Percentiles rank a stretch among this genome's conserved stretches.
Conservation (phyloP, 2,797 vertebrate species). For the Sarcophilus harrisii region DNA sequence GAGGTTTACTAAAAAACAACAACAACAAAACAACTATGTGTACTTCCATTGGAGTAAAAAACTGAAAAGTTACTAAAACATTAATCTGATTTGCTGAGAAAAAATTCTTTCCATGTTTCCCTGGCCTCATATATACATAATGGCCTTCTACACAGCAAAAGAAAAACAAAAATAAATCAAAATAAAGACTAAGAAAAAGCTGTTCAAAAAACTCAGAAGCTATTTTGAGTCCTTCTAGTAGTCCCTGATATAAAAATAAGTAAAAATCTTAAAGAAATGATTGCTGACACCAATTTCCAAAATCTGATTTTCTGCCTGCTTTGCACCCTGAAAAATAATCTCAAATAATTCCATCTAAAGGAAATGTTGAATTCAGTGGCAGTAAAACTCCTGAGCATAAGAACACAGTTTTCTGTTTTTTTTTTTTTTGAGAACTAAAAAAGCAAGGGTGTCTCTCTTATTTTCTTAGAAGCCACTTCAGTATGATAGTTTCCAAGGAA, state of each 20-base stretch:
- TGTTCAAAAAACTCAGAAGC: too few relatives aligned
- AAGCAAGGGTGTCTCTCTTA: background rate
- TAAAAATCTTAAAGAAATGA: background rate
- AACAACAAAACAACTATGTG: too few relatives aligned
- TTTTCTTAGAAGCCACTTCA: slow-evolving; percentile 34
- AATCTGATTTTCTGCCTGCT: background rate
- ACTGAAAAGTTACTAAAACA: slow-evolving; percentile 4
- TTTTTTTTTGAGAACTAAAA: slow-evolving; percentile 22
- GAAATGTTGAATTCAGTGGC: background rate
- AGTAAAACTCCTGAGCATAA: slow-evolving; percentile 16
- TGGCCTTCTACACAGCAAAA: background rate
- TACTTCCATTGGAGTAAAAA: background rate
- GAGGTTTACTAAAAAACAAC: background rate
- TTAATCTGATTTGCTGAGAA: slow-evolving; percentile 26
- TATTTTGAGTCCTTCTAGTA: background rate
- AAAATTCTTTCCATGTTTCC: background rate
- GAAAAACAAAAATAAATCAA: background rate
- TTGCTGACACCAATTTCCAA: background rate
- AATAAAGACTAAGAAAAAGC: background rate
- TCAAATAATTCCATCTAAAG: background rate
- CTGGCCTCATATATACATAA: background rate
- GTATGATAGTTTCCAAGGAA: slow-evolving; percentile 39
- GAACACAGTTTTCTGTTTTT: background rate
- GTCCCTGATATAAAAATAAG: background rate
- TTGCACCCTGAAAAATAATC: slow-evolving; percentile 4